These are phyloP conservation scores for Daphoenositta chrysoptera DNA, from an alignment of 2,113 vertebrate genomes.

Conservation along the genomic window DNA sequence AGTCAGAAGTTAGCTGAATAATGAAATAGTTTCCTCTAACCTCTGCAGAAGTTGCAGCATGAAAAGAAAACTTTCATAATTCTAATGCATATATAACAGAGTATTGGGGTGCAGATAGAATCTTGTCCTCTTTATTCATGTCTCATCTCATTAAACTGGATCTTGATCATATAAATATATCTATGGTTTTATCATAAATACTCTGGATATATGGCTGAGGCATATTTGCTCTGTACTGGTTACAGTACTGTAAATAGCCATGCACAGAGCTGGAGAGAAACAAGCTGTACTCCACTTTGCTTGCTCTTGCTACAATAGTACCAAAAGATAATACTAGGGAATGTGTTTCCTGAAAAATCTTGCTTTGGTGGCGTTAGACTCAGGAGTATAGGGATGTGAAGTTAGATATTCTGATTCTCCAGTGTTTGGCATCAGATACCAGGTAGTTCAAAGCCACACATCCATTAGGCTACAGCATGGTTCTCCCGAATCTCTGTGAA, in stretches of 20 bases:
- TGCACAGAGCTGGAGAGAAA: background rate
- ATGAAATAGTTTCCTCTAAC: background rate
- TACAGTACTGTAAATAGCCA: background rate
- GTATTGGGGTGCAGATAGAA: background rate
- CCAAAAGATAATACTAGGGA: background rate
- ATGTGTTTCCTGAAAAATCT: background rate
- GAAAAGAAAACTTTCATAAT: background rate
- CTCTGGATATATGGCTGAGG: background rate
- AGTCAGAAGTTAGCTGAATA: background rate
- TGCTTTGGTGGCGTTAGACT: background rate
- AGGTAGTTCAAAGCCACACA: background rate
- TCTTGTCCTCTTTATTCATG: background rate
- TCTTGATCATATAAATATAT: background rate
- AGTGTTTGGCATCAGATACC: background rate
- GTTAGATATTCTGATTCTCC: background rate
- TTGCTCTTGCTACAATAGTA: background rate
- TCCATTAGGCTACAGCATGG: rapidly evolving
- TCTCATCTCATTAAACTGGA: background rate
- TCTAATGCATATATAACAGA: background rate
- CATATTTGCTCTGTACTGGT: background rate
- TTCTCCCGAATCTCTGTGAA: background rate
- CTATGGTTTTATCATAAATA: background rate
- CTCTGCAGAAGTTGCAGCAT: background rate
- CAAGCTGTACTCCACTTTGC: background rate
- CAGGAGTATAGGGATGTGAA: background rate